These are phyloP conservation scores for Caerostris darwini DNA, from an alignment of 1,140 invertebrate genomes.

Conservation along the genomic window DNA sequence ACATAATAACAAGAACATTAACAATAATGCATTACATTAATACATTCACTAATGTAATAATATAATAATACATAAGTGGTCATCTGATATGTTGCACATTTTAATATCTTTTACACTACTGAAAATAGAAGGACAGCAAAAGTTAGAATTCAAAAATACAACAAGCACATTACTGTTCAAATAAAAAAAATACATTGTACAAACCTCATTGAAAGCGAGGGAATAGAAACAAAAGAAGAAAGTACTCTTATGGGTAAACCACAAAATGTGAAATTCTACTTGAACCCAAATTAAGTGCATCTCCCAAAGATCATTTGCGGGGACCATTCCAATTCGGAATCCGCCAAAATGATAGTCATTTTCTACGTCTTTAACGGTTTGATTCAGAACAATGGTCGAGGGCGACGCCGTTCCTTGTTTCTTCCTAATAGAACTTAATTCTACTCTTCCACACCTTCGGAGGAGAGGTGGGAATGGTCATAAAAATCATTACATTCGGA, in stretches of 20 bases:
- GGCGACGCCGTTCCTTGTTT: not conserved
- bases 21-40: too few relatives aligned
- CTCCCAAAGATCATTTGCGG: slow-evolving; percentile 15
- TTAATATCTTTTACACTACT: too few relatives aligned
- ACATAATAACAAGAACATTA: too few relatives aligned
- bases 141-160: not conserved
- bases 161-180: not conserved
- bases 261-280: not conserved
- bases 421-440: slow-evolving; percentile 3
- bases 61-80: too few relatives aligned
- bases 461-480: not conserved
- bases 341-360: not conserved
- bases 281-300: not conserved
- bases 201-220: not conserved
- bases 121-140: not conserved
- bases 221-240: not conserved
- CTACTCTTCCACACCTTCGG: not conserved
- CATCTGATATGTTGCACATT: too few relatives aligned
- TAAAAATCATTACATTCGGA: not conserved
- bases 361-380: not conserved
- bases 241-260: not conserved
- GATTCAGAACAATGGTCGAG: not conserved
- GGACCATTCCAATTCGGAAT: not conserved
- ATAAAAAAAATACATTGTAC: not conserved
- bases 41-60: too few relatives aligned